Base-by-base conservation (phyloP, 2,797 vertebrate genomes). In the Enteromius paludinosus region DNA sequence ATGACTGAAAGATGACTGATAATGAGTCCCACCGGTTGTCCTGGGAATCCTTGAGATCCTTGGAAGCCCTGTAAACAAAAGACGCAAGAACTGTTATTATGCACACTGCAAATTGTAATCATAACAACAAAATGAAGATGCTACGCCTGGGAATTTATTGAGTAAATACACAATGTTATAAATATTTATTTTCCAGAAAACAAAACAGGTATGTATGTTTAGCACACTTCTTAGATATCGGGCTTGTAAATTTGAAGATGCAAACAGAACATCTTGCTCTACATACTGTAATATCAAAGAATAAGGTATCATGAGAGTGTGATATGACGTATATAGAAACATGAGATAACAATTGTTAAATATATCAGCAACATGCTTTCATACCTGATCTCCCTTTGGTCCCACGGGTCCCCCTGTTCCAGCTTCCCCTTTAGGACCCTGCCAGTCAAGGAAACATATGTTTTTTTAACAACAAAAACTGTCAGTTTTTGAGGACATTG, bases 21-120 rank as follows among this genome's bases (percentile, higher is more conserved):
- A 28, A 49, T 65, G 45, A 65, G 11, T 2, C 28, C 70, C 89
- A 99, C 98, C 66, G 94, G 95, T 0, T 93, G 92, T 76, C 98
- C 98, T 0, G 96, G 97, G 85, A 98, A 98, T 83, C 98, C 97
- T 0, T 97, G 95, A 33, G 95, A 95, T 89, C 98, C 98, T 95
- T 96, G 95, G 89, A 97, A 98, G 83, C 97, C 98, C 98, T 99
- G 86, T 0, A 45, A 87, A 90, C 56, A 87, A 87, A 88, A 86
- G 80, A 61, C 18, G 25, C 11, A 68, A 82, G 28, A 70, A 0
- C 45, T 70, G 25, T 72, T 62, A 61, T 14, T 79, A 15, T 73
- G 52, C 12, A 14, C 49, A 84, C 61, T 64, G 41, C n/a, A 69
- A 56, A 33, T 35, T 28, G 10, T 15, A 78, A 72, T n/a, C 43